Evolutionary conservation across 2,797 vertebrate genomes (phyloP).

Genomic region (Hippoglossus hippoglossus): DNA sequence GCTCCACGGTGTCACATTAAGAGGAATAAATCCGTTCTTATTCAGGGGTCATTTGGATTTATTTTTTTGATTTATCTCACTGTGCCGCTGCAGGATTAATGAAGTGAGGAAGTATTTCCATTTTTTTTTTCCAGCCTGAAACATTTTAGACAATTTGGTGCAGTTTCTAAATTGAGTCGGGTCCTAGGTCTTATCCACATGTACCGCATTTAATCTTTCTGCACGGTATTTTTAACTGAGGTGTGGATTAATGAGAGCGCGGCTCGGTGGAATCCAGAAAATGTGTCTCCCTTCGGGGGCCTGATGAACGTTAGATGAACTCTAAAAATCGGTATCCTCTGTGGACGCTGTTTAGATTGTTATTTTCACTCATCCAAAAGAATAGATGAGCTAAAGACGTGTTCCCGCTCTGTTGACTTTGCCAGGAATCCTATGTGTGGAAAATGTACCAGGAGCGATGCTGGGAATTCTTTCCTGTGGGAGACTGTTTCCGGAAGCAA

Average conservation of each 20-base stretch:
- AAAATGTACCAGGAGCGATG: slow-evolving; percentile 88
- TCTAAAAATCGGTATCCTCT: not conserved
- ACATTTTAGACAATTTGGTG: slow-evolving; percentile 27
- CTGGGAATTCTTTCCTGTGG: slow-evolving; percentile 88
- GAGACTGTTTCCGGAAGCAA: slow-evolving; percentile 88
- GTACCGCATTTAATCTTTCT: slow-evolving; percentile 5
- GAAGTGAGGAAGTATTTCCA: slow-evolving; percentile 3
- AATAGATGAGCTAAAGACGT: slow-evolving; percentile 28
- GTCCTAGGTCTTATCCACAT: slow-evolving; percentile 12
- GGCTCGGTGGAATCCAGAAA: not conserved
- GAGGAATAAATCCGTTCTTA: not conserved
- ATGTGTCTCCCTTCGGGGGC: not conserved
- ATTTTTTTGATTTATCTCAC: not conserved
- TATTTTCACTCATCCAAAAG: slow-evolving; percentile 10
- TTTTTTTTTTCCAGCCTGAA: slow-evolving; percentile 15
- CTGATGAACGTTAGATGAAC: not conserved
- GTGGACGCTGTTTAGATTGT: not conserved
- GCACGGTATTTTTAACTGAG: slow-evolving; percentile 6
- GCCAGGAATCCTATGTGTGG: slow-evolving; percentile 86
- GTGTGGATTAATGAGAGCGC: slow-evolving; percentile 15
- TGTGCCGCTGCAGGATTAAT: slow-evolving; percentile 17
- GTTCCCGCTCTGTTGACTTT: slow-evolving; percentile 52
- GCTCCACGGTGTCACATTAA: not conserved
- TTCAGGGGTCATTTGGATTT: slow-evolving; percentile 10
- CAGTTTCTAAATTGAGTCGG: slow-evolving; percentile 25